A percentile compares a stretch with the other conserved stretches of the same genome.
These are phyloP conservation scores for Sclerurus mexicanus DNA, from an alignment of 2,113 vertebrate genomes.

Conservation along the genomic window DNA sequence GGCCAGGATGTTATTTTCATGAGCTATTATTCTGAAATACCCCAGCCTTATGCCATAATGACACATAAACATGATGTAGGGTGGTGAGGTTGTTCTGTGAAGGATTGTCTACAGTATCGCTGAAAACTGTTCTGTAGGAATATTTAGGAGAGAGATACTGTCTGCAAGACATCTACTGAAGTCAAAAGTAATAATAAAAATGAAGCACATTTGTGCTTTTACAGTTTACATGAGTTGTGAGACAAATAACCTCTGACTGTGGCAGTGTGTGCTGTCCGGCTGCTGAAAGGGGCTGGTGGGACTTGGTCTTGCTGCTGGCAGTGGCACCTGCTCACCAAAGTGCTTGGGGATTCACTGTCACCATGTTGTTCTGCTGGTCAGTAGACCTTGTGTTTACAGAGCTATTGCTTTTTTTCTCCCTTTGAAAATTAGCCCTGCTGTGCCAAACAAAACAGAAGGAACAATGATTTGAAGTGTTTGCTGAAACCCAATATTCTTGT, in stretches of 20 bases:
- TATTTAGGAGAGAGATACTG: neutral
- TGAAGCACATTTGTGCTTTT: neutral
- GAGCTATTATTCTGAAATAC: neutral
- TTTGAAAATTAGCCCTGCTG: neutral
- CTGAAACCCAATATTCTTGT: neutral
- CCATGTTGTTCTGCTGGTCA: neutral
- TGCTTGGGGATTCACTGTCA: fast-evolving
- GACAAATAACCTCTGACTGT: neutral
- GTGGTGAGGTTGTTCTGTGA: neutral
- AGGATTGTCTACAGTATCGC: neutral
- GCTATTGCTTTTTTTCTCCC: neutral
- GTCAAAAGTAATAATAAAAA: slow-evolving; percentile 9
- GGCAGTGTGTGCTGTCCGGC: fast-evolving
- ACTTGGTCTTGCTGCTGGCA: fast-evolving
- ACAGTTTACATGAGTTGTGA: neutral
- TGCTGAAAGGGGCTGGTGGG: neutral
- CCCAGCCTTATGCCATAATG: neutral
- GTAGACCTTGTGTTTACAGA: neutral
- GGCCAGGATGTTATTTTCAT: neutral
- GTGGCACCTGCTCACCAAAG: neutral
- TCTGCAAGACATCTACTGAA: slow-evolving; percentile 6
- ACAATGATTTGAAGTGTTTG: neutral
- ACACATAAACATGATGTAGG: neutral
- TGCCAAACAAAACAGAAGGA: neutral
- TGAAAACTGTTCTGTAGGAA: neutral